Evolutionary conservation across 2,113 vertebrate species (phyloP).

Genomic region (Chionodraco myersi): DNA sequence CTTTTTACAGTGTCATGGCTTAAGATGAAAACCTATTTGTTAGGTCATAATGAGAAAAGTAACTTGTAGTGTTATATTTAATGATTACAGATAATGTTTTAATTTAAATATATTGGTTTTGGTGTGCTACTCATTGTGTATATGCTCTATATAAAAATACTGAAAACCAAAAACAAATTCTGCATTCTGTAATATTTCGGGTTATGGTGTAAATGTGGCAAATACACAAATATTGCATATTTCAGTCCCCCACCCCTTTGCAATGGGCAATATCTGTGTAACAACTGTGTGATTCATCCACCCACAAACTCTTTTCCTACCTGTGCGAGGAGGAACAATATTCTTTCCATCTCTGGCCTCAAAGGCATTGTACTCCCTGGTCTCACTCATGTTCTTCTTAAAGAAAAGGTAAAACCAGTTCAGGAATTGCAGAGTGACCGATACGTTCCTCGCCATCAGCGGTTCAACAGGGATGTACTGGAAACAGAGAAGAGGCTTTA

Average conservation of each 20-base stretch:
- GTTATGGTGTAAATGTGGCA: not conserved
- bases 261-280: not conserved
- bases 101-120: no score
- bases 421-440: conserved; percentile 88
- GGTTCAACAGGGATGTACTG: conserved; percentile 82
- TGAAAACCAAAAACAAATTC: not conserved
- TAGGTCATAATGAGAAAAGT: no score
- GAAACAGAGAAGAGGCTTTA: not conserved
- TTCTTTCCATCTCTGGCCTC: conserved; percentile 87
- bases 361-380: conserved; percentile 84
- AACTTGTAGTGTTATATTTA: no score
- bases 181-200: no score
- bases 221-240: not conserved
- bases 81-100: no score
- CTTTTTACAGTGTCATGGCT: no score
- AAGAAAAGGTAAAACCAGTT: conserved; percentile 92
- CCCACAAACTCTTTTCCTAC: not conserved
- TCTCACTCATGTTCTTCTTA: conserved; percentile 82
- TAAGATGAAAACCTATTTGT: no score
- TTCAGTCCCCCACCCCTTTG: not conserved
- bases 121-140: not conserved
- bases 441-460: conserved; percentile 86
- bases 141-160: not conserved
- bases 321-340: conserved; percentile 37
- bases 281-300: not conserved